Conservation (phyloP, 2,888 invertebrate species). For the Tineola bisselliella region DNA sequence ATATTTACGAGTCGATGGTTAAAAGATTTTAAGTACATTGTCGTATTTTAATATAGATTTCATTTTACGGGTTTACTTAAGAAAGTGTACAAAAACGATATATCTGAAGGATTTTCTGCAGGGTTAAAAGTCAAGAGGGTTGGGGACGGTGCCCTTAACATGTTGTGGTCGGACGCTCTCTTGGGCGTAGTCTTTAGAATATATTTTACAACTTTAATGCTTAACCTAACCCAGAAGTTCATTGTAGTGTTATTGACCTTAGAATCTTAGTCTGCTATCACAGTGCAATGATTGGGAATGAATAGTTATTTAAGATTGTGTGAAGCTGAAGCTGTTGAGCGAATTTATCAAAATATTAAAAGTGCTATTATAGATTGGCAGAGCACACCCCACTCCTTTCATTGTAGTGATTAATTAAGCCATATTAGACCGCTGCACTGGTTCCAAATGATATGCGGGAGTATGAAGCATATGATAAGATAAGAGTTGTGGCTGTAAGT, state of each 20-base stretch:
- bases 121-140: slow-evolving; percentile 1
- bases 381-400: too few relatives aligned
- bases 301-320: too few relatives aligned
- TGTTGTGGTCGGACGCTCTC: background rate
- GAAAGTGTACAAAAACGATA: background rate
- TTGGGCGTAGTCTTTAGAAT: slow-evolving; percentile 1
- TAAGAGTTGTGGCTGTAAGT: too few relatives aligned
- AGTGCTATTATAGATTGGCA: too few relatives aligned
- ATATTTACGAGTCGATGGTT: background rate
- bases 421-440: too few relatives aligned
- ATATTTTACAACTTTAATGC: background rate
- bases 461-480: too few relatives aligned
- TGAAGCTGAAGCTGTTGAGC: too few relatives aligned
- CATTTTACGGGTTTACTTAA: background rate
- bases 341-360: too few relatives aligned
- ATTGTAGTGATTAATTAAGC: too few relatives aligned
- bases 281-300: background rate
- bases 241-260: background rate
- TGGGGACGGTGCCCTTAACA: background rate
- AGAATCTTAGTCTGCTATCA: background rate
- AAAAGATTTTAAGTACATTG: background rate
- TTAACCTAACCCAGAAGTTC: background rate
- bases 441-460: too few relatives aligned
- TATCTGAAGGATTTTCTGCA: background rate
- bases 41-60: background rate